Percentiles rank a stretch among this genome's conserved stretches.
Evolutionary conservation across 2,797 vertebrate species (phyloP).

Genomic region (Acipenser ruthenus): DNA sequence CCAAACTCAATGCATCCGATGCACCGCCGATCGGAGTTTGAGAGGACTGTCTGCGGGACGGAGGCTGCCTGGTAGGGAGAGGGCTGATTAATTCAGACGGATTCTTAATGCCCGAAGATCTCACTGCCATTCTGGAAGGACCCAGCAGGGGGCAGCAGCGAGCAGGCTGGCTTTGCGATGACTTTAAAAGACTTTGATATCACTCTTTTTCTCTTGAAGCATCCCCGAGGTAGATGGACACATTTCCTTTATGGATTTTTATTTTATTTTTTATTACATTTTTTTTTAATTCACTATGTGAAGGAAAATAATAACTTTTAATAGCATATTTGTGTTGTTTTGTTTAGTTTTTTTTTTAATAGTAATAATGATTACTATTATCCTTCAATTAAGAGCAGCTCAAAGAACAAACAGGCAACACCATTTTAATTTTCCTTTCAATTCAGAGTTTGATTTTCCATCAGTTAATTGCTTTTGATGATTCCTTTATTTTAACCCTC

Average conservation of each 20-base stretch:
- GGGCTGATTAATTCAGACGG: neutral
- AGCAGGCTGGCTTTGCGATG: conserved; percentile 31
- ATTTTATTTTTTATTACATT: conserved; percentile 26
- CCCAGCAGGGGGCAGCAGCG: conserved; percentile 20
- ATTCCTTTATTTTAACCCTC: conserved; percentile 54
- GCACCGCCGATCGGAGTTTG: too few relatives aligned
- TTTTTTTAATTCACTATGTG: conserved; percentile 41
- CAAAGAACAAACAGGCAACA: conserved; percentile 35
- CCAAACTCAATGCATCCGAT: too few relatives aligned
- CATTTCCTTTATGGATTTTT: conserved; percentile 32
- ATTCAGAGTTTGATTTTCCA: conserved; percentile 43
- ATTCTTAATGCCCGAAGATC: conserved; percentile 29
- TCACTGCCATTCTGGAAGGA: conserved; percentile 24
- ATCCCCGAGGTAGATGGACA: conserved; percentile 18
- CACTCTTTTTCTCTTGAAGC: conserved; percentile 22
- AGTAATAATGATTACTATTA: conserved; percentile 41
- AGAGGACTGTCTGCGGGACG: too few relatives aligned
- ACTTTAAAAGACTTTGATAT: conserved; percentile 17
- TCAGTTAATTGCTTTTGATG: conserved; percentile 43
- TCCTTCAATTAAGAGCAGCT: conserved; percentile 56
- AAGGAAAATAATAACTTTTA: conserved; percentile 38
- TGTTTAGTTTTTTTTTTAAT: conserved; percentile 35
- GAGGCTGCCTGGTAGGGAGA: too few relatives aligned
- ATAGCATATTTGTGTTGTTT: conserved; percentile 29
- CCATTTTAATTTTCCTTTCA: conserved; percentile 12